Base-by-base conservation (phyloP, 2,888 invertebrate species). In the Drosophila mercatorum region DNA sequence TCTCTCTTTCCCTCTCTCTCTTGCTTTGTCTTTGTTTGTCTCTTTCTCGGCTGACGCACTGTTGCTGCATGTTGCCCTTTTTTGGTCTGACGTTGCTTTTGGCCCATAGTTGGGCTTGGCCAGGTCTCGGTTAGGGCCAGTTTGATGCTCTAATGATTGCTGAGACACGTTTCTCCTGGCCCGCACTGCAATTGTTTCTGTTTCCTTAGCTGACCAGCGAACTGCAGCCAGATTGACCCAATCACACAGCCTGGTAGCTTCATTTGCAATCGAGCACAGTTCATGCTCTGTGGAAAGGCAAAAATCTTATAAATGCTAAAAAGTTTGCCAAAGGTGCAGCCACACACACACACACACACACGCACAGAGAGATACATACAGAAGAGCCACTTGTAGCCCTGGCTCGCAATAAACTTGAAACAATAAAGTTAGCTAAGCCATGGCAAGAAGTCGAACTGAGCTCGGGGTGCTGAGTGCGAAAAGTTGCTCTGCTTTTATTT, bases 201-300 rank as follows among this genome's bases (percentile, higher is more conserved):
- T 26, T 58, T 22, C 17, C 49, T 28, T 34, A 2, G 28, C 46
- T 46, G 59, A 60, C 51, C 53, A 49, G 56, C 38, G 49, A 68
- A 46, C 69, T 56, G 53, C 38, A 75, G 51, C 70, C 65, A 81
- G 81, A 81, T 87, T 75, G 72, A 73, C 76, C 64, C 82, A 84
- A 87, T 84, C 82, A 87, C 58, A 75, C 75, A 78, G 76, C 67
- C 74, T 78, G 58, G 58, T 80, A 69, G 72, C 84, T 75, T 77
- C 81, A 88, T 74, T 82, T 76, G 78, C 82, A 80, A 80, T 72
- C 76, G 68, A 73, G 80, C 70, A 80, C 78, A 82, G 56, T 76
- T 76, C 70, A 63, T 64, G 75, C 65, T 28, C 65, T 46, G 41
- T 52, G 61, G 62, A 59, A 47, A 46, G 63, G 52, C 67, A 62